Evolutionary conservation across 35 echinoderm and acorn worm species (phyloP), one percentile per base, ranked within the genome.

Genomic region (Chiridota heheva): DNA sequence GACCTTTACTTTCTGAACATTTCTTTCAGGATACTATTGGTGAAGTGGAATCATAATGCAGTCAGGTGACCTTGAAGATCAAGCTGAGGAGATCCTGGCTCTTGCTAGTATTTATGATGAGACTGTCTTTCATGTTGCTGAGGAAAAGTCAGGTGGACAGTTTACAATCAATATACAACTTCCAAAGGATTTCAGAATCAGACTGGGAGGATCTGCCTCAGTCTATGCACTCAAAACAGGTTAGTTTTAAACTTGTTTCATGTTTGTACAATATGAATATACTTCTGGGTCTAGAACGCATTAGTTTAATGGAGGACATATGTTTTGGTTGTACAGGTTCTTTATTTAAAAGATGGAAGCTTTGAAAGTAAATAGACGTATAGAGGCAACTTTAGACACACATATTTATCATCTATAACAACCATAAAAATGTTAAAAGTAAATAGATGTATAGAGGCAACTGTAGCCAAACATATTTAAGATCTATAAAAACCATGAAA

Each of bases 21-120:
- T n/a, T n/a, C n/a, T n/a, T n/a, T n/a, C n/a, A n/a, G n/a, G n/a
- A n/a, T n/a, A n/a, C n/a, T n/a, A n/a, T n/a, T n/a, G n/a, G n/a
- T n/a, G n/a, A n/a, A n/a, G n/a, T n/a, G n/a, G n/a, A n/a, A n/a
- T n/a, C n/a, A n/a, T n/a, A n/a, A n/a, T n/a, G n/a, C n/a, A n/a
- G n/a, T n/a, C n/a, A n/a, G n/a, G n/a, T 2, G 75, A 84, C 43
- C 17, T 15, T 25, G 62, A 78, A 18, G 73, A 87, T 22, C 84
- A 87, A 58, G 84, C 77, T 17, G 74, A 87, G 67, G 84, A 87
- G 63, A 4, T 87, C 13, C 42, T 68, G 30, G 84, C 61, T 1
- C 46, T 87, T 34, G 40, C 60, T 20, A 87, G 84, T 70, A 87
- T 87, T 17, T 87, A 87, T 59, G 84, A 87, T 36, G 84, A 78